Conservation (phyloP, 2,113 vertebrate genomes). For the Potamarius usumacintae region DNA sequence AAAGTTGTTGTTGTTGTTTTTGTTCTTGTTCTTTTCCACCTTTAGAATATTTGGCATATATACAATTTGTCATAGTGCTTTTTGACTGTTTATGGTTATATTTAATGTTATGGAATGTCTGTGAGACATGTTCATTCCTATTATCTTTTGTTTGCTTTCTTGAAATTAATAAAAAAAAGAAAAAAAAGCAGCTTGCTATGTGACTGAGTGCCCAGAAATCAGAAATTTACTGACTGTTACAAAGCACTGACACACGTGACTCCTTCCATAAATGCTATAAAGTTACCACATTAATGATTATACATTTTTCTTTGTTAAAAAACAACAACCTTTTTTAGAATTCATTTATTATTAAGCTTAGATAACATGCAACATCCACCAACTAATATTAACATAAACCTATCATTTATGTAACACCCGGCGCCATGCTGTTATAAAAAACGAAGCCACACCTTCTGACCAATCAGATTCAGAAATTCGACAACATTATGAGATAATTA, state of each 20-base stretch:
- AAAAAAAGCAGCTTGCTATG: neutral
- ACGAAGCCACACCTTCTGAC: neutral
- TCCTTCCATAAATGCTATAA: neutral
- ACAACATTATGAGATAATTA: neutral
- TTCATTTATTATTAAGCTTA: neutral
- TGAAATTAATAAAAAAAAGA: neutral
- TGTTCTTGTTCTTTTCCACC: neutral
- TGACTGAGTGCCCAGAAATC: too few relatives aligned
- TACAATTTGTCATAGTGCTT: neutral
- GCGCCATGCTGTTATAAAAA: neutral
- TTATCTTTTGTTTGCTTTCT: neutral
- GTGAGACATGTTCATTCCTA: neutral
- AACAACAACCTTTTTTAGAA: neutral
- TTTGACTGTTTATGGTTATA: neutral
- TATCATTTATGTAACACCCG: neutral
- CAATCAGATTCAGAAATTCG: neutral
- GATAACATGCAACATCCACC: neutral
- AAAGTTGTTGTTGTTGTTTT: too few relatives aligned
- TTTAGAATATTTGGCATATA: neutral
- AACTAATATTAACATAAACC: neutral
- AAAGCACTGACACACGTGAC: neutral
- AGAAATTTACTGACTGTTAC: neutral
- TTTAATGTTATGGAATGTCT: neutral
- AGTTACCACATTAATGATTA: neutral
- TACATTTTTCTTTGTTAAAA: neutral